These are phyloP conservation scores for Oreonectes daqikongensis DNA, from an alignment of 2,797 vertebrate genomes.

Conservation along the genomic window DNA sequence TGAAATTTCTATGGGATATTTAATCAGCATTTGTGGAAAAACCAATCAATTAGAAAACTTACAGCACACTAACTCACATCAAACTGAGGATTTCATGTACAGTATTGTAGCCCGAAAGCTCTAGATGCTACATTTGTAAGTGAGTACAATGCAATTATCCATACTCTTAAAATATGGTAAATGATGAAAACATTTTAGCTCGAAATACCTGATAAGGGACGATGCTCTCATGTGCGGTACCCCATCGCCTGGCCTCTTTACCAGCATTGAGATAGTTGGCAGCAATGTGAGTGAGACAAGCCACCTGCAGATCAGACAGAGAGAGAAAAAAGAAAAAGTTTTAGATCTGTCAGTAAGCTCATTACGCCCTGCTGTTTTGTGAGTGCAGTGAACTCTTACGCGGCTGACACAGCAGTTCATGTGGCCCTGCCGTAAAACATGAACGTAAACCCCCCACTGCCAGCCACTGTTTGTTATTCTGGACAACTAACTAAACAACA, in stretches of 20 bases:
- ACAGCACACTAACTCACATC: background rate
- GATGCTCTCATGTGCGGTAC: conserved; percentile 92
- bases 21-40: background rate
- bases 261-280: conserved; percentile 89
- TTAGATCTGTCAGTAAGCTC: conserved; percentile 34
- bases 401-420: conserved; percentile 6
- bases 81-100: background rate
- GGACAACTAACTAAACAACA: conserved; percentile 18
- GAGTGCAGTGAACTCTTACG: conserved; percentile 12
- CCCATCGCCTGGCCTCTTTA: conserved; percentile 87
- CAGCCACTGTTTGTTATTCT: conserved; percentile 18
- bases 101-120: too few relatives aligned
- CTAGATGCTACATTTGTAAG: too few relatives aligned
- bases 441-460: conserved; percentile 9
- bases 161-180: background rate
- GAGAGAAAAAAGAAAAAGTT: conserved; percentile 10
- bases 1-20: background rate
- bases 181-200: background rate
- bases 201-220: conserved; percentile 91
- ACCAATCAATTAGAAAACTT: background rate
- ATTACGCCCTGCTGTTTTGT: conserved; percentile 37
- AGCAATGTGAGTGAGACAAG: conserved; percentile 91
- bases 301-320: conserved; percentile 78
- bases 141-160: too few relatives aligned
- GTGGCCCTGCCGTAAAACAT: background rate